Percentiles rank a stretch among this genome's conserved stretches.
Conservation (phyloP, 2,797 vertebrate genomes). For the Acridotheres tristis region DNA sequence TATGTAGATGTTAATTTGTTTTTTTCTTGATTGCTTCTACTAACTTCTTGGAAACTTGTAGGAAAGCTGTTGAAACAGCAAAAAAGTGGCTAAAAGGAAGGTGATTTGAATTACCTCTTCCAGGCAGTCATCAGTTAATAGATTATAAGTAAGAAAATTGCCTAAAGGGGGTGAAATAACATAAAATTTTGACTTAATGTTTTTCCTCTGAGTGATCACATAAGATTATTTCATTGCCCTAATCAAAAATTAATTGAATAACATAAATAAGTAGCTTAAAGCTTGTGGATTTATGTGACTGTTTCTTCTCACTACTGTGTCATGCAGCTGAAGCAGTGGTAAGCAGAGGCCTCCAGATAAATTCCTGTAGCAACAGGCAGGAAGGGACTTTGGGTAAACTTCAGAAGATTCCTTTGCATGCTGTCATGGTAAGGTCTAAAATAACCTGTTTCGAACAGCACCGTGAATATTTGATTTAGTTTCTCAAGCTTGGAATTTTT, state of each 20-base stretch:
- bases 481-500: background rate
- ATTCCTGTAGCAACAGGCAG: background rate
- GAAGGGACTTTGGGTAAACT: background rate
- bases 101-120: background rate
- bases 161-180: background rate
- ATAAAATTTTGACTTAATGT: background rate
- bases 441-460: background rate
- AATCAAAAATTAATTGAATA: constrained; percentile 2
- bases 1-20: background rate
- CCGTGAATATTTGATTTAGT: background rate
- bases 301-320: background rate
- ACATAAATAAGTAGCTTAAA: background rate
- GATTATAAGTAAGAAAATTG: background rate
- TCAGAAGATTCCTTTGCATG: background rate
- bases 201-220: background rate
- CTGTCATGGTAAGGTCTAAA: background rate
- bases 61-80: background rate
- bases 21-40: background rate
- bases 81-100: background rate
- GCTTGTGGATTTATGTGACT: background rate
- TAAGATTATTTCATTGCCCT: background rate
- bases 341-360: background rate
- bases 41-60: background rate
- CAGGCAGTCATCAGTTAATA: background rate
- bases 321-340: background rate